These are phyloP conservation scores for Andrena flavipes DNA, from an alignment of 2,888 invertebrate genomes.

Conservation along the genomic window DNA sequence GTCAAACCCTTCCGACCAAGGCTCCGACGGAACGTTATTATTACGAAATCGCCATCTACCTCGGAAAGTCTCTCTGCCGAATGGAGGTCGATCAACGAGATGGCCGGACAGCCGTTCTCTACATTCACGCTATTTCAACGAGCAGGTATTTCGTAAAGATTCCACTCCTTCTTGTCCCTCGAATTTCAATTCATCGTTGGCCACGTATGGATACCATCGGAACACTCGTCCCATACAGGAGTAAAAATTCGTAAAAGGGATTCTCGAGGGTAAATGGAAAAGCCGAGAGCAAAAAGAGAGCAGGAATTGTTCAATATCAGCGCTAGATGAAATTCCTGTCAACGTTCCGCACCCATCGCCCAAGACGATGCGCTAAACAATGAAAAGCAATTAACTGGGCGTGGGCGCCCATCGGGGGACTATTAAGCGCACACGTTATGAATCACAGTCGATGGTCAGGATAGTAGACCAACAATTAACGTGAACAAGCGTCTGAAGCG, in stretches of 20 bases:
- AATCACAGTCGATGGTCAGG: constrained; percentile 11
- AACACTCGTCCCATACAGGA: too few species aligned
- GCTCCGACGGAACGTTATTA: constrained; percentile 2
- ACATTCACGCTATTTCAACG: too few species aligned
- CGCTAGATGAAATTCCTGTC: background rate
- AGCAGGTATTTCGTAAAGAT: too few species aligned
- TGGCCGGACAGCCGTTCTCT: background rate
- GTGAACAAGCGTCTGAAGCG: background rate
- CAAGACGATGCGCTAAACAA: background rate
- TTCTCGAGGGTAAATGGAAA: too few species aligned
- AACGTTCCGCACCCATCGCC: constrained; percentile 15
- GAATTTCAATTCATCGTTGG: too few species aligned
- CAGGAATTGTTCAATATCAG: background rate
- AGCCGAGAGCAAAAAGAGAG: background rate
- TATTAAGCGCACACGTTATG: constrained; percentile 25
- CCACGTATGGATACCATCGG: too few species aligned
- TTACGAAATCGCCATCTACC: constrained; percentile 12
- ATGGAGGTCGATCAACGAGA: background rate
- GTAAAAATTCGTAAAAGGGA: too few species aligned
- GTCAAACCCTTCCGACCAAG: background rate
- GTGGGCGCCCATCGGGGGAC: background rate
- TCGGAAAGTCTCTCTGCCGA: background rate
- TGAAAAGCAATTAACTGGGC: constrained; percentile 19
- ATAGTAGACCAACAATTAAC: constrained; percentile 16
- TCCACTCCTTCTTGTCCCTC: too few species aligned